Percentiles rank a stretch among this genome's conserved stretches.
Evolutionary conservation across 2,888 invertebrate genomes (phyloP).

Genomic region (Rhyacophila evoluta): DNA sequence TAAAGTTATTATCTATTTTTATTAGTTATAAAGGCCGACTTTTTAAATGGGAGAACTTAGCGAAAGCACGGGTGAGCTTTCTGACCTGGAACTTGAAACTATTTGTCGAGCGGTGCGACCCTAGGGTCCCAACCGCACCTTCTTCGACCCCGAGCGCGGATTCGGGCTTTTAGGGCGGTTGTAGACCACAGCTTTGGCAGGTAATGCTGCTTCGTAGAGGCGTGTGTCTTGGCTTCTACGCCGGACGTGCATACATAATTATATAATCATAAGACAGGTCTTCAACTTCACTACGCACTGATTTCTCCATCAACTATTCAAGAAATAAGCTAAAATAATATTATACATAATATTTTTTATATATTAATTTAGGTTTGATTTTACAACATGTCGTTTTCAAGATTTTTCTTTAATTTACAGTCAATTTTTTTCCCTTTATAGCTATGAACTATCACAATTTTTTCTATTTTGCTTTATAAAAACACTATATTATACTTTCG

Average conservation of each 20-base stretch:
- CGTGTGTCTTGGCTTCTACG: neutral
- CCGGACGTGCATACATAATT: neutral
- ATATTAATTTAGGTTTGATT: no score
- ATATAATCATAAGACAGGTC: no score
- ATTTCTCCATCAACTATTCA: no score
- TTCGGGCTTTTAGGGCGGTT: neutral
- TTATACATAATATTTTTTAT: no score
- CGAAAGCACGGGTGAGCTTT: neutral
- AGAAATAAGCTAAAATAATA: no score
- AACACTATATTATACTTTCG: no score
- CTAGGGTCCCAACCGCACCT: slow-evolving; percentile 2
- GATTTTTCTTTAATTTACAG: no score
- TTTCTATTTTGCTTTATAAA: no score
- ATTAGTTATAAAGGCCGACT: neutral
- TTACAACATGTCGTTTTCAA: no score
- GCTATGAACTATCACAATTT: no score
- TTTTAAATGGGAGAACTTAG: neutral
- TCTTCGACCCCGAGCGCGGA: neutral
- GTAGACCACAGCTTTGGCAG: neutral
- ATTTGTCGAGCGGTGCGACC: slow-evolving; percentile 3
- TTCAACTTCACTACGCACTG: no score
- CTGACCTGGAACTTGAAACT: slow-evolving; percentile 7
- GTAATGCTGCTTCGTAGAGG: neutral
- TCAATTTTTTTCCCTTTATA: no score
- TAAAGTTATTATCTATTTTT: neutral